Evolutionary conservation across 1,140 invertebrate species (phyloP), one percentile per base, ranked within the genome.

Genomic region (Drosophila bocqueti): DNA sequence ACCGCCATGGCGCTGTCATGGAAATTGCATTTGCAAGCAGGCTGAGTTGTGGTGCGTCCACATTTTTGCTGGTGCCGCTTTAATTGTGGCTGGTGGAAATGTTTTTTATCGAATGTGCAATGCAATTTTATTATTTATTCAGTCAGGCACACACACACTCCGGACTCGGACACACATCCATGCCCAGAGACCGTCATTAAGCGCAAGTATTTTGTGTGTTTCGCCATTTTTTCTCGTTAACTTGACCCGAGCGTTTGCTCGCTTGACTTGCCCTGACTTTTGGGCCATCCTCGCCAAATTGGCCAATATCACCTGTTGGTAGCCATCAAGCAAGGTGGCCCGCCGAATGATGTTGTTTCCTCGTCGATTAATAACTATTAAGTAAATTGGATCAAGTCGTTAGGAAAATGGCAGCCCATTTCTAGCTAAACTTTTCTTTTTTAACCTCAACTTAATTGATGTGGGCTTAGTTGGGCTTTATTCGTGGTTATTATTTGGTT

Each of bases 31-130:
- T 71, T 89, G 83, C 69, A 21, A 47, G 62, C 36, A 10, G 54
- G 9, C 54, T 57, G 18, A 57, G 24, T 57, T 26, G 73, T 50
- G 68, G 68, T 66, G 67, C 78, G 66, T 79, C 83, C 69, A 89
- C 81, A 84, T 81, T 84, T 89, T 90, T 81, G 47, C 42, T 76
- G 59, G 57, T 75, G 55, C 58, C 69, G 77, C 45, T 79, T 90
- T 90, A 81, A 90, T 90, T 79, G 74, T 67, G 54, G 58, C 62
- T 55, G 46, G 68, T 71, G 63, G 49, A 61, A 67, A 50, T 69
- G 45, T 78, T 77, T 83, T 86, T 83, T 87, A 89, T 87, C 67
- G 67, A 89, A 81, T 89, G 74, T 71, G 81, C 66, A 84, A 79
- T 76, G 62, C 78, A 71, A 73, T 79, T 89, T 76, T 74, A 79